Conservation (phyloP, 2,888 invertebrate species). For the Meganola albula region DNA sequence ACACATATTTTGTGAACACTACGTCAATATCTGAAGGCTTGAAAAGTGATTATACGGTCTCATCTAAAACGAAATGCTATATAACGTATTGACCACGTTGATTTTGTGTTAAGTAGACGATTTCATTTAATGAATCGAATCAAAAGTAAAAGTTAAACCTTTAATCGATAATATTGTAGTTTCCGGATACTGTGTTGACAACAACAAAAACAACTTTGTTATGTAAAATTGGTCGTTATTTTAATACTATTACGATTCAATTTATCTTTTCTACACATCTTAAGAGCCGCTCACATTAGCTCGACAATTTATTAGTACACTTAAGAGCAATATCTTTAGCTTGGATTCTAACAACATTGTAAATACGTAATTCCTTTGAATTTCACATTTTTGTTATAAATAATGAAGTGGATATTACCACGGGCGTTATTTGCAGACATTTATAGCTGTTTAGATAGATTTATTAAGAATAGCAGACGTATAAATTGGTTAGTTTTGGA, state of each 20-base stretch:
- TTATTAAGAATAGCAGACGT: not conserved
- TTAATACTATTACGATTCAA: slow-evolving; percentile 30
- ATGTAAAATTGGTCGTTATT: slow-evolving; percentile 30
- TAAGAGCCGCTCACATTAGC: slow-evolving; percentile 30
- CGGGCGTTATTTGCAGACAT: slow-evolving; percentile 8
- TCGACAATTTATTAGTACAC: slow-evolving; percentile 40
- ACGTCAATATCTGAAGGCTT: too few species aligned
- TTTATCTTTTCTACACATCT: slow-evolving; percentile 27
- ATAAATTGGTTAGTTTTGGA: too few species aligned
- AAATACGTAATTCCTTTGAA: slow-evolving; percentile 6
- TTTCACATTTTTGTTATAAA: slow-evolving; percentile 9
- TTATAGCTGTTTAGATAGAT: not conserved
- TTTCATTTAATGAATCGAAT: too few species aligned
- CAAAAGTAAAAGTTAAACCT: too few species aligned
- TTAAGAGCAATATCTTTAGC: slow-evolving; percentile 19
- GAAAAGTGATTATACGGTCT: too few species aligned
- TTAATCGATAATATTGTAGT: too few species aligned
- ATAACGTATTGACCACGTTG: too few species aligned
- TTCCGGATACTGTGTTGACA: too few species aligned
- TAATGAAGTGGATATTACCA: slow-evolving; percentile 12
- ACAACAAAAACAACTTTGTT: too few species aligned
- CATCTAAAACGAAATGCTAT: too few species aligned
- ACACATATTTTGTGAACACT: too few species aligned
- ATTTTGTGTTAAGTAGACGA: too few species aligned
- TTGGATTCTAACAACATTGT: slow-evolving; percentile 5